A percentile compares a stretch with the other conserved stretches of the same genome.
phyloP scores from a whole-genome alignment of 2,113 vertebrate genomes.

The Indicator maculatus region DNA sequence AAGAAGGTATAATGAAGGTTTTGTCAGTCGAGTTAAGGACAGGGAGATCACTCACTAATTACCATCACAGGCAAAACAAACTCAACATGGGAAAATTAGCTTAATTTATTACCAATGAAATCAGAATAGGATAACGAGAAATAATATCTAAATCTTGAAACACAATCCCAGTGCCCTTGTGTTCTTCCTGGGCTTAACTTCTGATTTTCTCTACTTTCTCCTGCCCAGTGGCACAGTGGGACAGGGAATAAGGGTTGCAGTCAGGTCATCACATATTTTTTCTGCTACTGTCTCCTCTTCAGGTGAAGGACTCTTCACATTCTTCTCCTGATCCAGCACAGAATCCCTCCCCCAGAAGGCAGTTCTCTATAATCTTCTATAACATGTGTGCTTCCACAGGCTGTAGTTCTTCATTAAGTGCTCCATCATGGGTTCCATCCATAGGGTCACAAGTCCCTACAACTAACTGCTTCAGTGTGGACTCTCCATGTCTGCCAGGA shows the following conservation, averaged over 20 bases:
- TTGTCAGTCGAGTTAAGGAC: background rate
- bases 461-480: background rate
- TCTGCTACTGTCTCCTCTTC: background rate
- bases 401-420: background rate
- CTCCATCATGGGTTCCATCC: background rate
- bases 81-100: background rate
- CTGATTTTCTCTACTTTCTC: background rate
- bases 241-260: background rate
- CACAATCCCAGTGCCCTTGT: background rate
- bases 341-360: background rate
- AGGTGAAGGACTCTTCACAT: background rate
- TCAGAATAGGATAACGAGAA: background rate
- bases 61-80: background rate
- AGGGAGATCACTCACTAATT: background rate
- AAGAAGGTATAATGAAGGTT: background rate
- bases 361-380: background rate
- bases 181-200: background rate
- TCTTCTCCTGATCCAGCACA: background rate
- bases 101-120: background rate
- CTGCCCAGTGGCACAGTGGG: too few species aligned
- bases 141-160: background rate
- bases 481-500: background rate
- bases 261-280: background rate
- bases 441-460: background rate
- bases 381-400: background rate